phyloP scores from a whole-genome alignment of 2,797 vertebrate species.

The Tympanoctomys barrerae region DNA sequence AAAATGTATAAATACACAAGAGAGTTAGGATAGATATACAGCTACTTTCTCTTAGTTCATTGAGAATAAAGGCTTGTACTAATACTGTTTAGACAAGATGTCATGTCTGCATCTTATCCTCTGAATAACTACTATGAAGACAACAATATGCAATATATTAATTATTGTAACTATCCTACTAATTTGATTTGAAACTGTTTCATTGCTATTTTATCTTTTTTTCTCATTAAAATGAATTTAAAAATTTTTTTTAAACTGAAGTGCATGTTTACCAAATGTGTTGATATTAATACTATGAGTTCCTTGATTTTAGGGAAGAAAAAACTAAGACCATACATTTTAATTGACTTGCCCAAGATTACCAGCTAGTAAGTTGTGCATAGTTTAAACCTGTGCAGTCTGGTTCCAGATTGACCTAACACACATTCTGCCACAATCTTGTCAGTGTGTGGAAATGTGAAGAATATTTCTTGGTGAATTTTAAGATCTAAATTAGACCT shows the following conservation, averaged over 20 bases:
- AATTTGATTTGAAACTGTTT: too few species aligned
- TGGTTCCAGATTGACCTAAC: background rate
- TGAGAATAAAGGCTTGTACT: too few species aligned
- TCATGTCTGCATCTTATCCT: too few species aligned
- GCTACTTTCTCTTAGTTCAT: too few species aligned
- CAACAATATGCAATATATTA: too few species aligned
- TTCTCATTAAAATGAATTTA: too few species aligned
- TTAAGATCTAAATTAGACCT: conserved; percentile 22
- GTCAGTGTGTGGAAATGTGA: background rate
- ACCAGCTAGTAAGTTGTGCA: background rate
- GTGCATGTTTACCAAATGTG: background rate
- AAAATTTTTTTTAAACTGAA: background rate
- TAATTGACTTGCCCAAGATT: background rate
- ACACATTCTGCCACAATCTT: background rate
- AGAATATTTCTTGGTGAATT: background rate
- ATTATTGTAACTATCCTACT: too few species aligned
- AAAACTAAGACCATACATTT: background rate
- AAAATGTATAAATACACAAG: too few species aligned
- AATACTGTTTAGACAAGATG: too few species aligned
- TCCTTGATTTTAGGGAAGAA: conserved; percentile 40
- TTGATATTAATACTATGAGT: background rate
- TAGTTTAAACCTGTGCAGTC: background rate
- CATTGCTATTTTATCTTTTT: too few species aligned
- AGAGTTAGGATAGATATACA: too few species aligned
- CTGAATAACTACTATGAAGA: too few species aligned